Percentiles rank a stretch among this genome's conserved stretches.
phyloP scores from a whole-genome alignment of 2,113 vertebrate species.

The Sebastes schlegelii region DNA sequence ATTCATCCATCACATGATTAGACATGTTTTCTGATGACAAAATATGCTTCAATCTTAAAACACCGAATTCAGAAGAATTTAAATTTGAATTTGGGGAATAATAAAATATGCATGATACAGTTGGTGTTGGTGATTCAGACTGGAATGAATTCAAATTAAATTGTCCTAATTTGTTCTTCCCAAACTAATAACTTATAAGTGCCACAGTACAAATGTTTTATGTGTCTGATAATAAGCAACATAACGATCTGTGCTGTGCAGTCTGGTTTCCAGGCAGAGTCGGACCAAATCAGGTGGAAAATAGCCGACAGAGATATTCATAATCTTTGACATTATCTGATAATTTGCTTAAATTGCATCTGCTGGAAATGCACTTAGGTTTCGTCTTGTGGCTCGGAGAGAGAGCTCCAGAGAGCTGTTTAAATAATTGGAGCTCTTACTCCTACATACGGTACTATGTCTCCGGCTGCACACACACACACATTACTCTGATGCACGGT shows the following conservation, averaged over 20 bases:
- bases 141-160: neutral
- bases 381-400: slow-evolving; percentile 22
- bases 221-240: neutral
- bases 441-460: slow-evolving; percentile 33
- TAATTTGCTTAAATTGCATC: slow-evolving; percentile 51
- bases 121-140: neutral
- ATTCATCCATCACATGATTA: too few species aligned
- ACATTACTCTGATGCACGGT: slow-evolving; percentile 21
- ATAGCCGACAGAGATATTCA: slow-evolving; percentile 33
- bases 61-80: too few species aligned
- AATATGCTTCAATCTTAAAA: too few species aligned
- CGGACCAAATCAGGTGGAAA: slow-evolving; percentile 15
- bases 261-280: slow-evolving; percentile 12
- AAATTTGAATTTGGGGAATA: too few species aligned
- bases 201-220: neutral
- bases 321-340: slow-evolving; percentile 37
- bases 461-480: neutral
- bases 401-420: slow-evolving; percentile 48
- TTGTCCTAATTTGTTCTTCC: neutral
- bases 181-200: neutral
- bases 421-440: slow-evolving; percentile 61
- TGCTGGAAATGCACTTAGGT: slow-evolving; percentile 35
- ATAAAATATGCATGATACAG: neutral
- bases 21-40: too few species aligned
- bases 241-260: neutral